Percentiles rank a stretch among this genome's conserved stretches.
phyloP scores from a whole-genome alignment of 2,888 invertebrate species.

The Lathronympha strigana region DNA sequence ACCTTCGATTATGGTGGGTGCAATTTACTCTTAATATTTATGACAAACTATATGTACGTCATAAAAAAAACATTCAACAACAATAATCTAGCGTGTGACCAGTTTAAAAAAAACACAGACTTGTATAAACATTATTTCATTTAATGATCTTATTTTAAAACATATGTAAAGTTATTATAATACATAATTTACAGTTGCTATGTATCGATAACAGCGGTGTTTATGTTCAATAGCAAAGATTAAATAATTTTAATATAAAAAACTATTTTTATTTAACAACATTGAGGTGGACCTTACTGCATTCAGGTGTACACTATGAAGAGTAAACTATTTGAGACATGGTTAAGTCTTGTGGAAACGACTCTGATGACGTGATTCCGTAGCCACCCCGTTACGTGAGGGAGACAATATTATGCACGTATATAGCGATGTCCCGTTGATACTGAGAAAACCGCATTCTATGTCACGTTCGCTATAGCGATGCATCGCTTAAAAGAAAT shows the following conservation, averaged over 20 bases:
- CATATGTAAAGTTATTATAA: constrained; percentile 31
- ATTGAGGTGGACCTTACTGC: constrained; percentile 5
- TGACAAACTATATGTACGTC: constrained; percentile 2
- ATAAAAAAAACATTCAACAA: constrained; percentile 1
- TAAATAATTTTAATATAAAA: constrained; percentile 40
- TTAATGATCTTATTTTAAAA: constrained; percentile 26
- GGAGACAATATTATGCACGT: too few species aligned
- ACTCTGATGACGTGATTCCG: too few species aligned
- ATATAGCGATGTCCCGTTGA: too few species aligned
- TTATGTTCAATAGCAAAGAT: constrained; percentile 38
- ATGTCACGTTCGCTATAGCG: neutral
- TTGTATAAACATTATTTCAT: constrained; percentile 32
- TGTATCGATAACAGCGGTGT: constrained; percentile 34
- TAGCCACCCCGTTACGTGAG: too few species aligned
- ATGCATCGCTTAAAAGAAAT: neutral
- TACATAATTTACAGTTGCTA: constrained; percentile 40
- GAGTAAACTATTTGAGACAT: neutral
- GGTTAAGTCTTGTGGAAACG: too few species aligned
- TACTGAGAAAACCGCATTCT: too few species aligned
- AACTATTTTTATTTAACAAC: constrained; percentile 29
- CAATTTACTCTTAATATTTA: too few species aligned
- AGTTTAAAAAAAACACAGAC: constrained; percentile 21
- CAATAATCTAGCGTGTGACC: constrained; percentile 13
- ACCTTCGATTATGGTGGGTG: too few species aligned
- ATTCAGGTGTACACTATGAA: too few species aligned